phyloP scores from a whole-genome alignment of 23 tunicate species.

The Botrylloides violaceus region DNA sequence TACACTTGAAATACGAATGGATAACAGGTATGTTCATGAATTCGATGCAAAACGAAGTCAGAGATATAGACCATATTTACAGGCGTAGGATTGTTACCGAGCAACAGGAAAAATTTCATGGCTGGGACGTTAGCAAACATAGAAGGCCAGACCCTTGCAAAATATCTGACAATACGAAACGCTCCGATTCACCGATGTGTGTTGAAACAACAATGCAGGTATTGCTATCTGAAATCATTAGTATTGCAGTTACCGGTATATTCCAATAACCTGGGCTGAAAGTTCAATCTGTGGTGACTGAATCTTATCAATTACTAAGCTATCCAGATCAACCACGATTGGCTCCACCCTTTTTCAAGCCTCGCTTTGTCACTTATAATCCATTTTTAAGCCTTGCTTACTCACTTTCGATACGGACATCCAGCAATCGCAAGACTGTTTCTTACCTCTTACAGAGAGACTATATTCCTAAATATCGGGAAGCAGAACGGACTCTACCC shows the following conservation, averaged over 20 bases:
- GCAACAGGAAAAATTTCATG: conserved; percentile 69
- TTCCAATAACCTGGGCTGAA: too few relatives aligned
- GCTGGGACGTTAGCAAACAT: conserved; percentile 83
- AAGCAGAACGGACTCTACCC: not conserved
- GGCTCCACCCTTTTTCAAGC: too few relatives aligned
- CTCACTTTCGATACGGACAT: too few relatives aligned
- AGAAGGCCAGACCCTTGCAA: conserved; percentile 49
- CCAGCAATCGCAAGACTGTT: too few relatives aligned
- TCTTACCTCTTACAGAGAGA: not conserved
- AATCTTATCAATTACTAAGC: too few relatives aligned
- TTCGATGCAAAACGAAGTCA: not conserved
- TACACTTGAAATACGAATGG: conserved; percentile 77
- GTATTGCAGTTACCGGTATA: too few relatives aligned
- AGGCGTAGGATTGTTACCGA: conserved; percentile 61
- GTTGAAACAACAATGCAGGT: conserved; percentile 61
- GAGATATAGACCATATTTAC: not conserved
- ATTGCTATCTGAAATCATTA: too few relatives aligned
- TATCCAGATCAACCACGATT: too few relatives aligned
- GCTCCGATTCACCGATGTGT: conserved; percentile 71
- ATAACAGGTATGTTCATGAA: conserved; percentile 42
- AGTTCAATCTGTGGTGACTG: too few relatives aligned
- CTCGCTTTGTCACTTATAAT: too few relatives aligned
- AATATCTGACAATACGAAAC: conserved; percentile 67
- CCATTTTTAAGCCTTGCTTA: too few relatives aligned
- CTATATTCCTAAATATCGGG: not conserved